These are phyloP conservation scores for Tridacna crocea DNA, from an alignment of 2,888 invertebrate species.

Conservation along the genomic window DNA sequence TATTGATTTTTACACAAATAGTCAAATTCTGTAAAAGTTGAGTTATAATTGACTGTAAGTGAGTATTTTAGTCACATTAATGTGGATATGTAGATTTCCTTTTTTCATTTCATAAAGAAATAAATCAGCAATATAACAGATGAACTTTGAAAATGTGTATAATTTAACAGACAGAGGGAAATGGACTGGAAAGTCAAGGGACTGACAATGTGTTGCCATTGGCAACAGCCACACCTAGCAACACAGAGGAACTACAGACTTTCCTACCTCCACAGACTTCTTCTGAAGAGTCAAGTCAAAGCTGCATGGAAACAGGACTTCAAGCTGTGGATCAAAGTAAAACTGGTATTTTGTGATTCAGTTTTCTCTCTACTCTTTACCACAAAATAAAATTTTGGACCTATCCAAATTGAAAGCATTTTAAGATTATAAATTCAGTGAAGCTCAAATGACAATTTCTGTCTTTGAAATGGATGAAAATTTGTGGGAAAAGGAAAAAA, in stretches of 20 bases:
- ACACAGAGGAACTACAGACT: constrained; percentile 45
- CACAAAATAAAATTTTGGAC: background rate
- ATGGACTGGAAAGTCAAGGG: background rate
- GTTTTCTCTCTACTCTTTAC: background rate
- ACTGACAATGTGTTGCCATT: background rate
- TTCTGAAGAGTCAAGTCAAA: constrained; percentile 12
- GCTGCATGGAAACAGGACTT: constrained; percentile 21
- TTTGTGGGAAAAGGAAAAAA: too few species aligned
- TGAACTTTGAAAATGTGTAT: background rate
- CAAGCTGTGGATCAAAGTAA: background rate
- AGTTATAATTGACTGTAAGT: too few species aligned
- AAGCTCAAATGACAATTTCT: too few species aligned
- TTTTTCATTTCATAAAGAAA: too few species aligned
- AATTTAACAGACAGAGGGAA: background rate
- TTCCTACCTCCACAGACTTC: constrained; percentile 26
- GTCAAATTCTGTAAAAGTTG: too few species aligned
- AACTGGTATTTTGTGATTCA: background rate
- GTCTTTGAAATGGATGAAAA: too few species aligned
- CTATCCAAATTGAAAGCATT: background rate
- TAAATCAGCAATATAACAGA: too few species aligned
- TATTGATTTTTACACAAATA: too few species aligned
- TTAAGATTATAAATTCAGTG: too few species aligned
- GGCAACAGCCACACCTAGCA: constrained; percentile 13
- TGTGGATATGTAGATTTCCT: too few species aligned
- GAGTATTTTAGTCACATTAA: too few species aligned